phyloP scores from a whole-genome alignment of 1,140 invertebrate species.

The Saccostrea echinata region DNA sequence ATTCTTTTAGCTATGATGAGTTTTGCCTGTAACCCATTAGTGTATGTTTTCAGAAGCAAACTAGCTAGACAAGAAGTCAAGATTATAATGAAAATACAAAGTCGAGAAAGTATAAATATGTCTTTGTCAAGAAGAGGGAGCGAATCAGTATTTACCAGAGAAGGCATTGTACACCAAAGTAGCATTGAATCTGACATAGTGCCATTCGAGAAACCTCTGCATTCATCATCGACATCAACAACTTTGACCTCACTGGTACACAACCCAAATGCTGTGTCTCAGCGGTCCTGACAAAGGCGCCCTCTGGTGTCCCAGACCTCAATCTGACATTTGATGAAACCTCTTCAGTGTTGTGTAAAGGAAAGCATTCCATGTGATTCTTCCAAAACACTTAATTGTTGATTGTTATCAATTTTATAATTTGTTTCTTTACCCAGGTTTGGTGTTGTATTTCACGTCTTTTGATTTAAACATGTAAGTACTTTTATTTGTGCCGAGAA shows the following conservation, averaged over 20 bases:
- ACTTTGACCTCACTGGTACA: constrained; percentile 59
- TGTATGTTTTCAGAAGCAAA: constrained; percentile 83
- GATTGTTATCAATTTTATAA: neutral
- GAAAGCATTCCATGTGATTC: constrained; percentile 16
- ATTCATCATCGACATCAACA: constrained; percentile 59
- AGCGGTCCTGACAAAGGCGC: constrained; percentile 29
- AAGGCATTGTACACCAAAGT: constrained; percentile 60
- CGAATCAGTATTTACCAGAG: constrained; percentile 46
- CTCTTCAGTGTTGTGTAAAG: neutral
- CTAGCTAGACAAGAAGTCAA: constrained; percentile 76
- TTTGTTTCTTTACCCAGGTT: constrained; percentile 19
- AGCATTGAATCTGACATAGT: constrained; percentile 62
- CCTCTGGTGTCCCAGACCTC: neutral
- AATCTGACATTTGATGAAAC: neutral
- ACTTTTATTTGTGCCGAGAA: neutral
- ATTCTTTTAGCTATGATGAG: constrained; percentile 76
- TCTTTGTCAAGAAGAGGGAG: constrained; percentile 44
- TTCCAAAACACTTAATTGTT: neutral
- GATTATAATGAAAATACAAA: constrained; percentile 60
- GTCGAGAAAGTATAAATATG: constrained; percentile 42
- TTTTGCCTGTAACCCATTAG: constrained; percentile 81
- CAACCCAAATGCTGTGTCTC: neutral
- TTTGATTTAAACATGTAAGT: neutral
- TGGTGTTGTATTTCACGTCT: constrained; percentile 25
- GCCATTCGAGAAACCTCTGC: constrained; percentile 49